These are phyloP conservation scores for Sitta europaea DNA, from an alignment of 2,113 vertebrate genomes.

Conservation along the genomic window DNA sequence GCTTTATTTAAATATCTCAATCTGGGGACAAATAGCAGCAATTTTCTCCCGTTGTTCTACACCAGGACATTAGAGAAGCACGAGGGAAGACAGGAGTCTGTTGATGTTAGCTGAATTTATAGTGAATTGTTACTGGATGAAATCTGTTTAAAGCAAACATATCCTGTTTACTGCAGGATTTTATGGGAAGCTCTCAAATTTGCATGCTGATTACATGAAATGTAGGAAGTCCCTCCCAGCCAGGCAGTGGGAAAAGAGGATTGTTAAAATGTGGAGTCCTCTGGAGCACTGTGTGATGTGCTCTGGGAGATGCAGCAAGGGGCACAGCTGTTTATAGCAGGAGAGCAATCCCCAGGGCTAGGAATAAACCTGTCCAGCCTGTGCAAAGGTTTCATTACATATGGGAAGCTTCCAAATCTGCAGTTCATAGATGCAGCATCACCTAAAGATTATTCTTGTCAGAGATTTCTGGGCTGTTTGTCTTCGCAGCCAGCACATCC, in stretches of 20 bases:
- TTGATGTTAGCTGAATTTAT: slow-evolving; percentile 10
- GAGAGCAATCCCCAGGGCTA: neutral
- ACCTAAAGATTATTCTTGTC: neutral
- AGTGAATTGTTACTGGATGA: neutral
- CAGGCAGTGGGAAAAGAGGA: neutral
- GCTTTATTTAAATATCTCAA: neutral
- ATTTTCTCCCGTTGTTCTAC: neutral
- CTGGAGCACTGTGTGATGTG: accelerated
- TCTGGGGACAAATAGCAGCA: neutral
- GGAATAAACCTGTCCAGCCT: neutral
- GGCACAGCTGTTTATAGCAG: neutral
- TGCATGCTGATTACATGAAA: slow-evolving; percentile 19
- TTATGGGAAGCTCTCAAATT: slow-evolving; percentile 8
- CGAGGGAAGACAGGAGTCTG: neutral
- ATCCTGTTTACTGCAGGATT: slow-evolving; percentile 31
- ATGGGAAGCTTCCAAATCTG: neutral
- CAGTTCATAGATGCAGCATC: neutral
- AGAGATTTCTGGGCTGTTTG: neutral
- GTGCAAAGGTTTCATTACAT: neutral
- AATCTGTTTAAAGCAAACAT: slow-evolving; percentile 13
- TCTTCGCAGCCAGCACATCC: neutral
- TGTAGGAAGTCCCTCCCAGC: slow-evolving; percentile 11
- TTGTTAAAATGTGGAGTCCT: neutral
- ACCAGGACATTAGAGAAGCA: neutral
- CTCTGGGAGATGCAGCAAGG: neutral